Percentiles rank a stretch among this genome's conserved stretches.
Evolutionary conservation across 2,888 invertebrate genomes (phyloP).

Genomic region (Meta bourneti): DNA sequence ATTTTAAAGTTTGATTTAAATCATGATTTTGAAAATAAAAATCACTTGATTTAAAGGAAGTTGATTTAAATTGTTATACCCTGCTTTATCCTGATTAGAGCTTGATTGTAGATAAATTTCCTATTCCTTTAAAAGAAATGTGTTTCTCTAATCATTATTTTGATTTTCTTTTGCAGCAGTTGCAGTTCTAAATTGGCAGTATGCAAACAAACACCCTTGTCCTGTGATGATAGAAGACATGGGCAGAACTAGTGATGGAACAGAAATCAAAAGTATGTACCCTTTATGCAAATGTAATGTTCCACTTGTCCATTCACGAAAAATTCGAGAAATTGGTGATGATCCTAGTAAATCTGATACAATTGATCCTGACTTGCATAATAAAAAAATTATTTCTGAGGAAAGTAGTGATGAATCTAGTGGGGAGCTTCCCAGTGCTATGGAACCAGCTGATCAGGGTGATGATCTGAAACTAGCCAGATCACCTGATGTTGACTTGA

Average conservation of each 20-base stretch:
- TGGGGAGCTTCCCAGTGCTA: slow-evolving; percentile 56
- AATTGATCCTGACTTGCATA: slow-evolving; percentile 9
- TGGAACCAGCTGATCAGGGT: slow-evolving; percentile 31
- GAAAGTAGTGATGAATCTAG: slow-evolving; percentile 63
- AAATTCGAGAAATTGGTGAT: slow-evolving; percentile 58
- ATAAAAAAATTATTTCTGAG: slow-evolving; percentile 18
- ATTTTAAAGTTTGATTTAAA: no score
- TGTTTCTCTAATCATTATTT: no score
- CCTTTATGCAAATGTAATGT: slow-evolving; percentile 74
- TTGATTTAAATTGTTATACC: no score
- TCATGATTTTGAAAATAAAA: no score
- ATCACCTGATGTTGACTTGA: slow-evolving; percentile 54
- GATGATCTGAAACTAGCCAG: slow-evolving; percentile 17
- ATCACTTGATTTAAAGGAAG: no score
- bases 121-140: no score
- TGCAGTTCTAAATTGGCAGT: slow-evolving; percentile 78
- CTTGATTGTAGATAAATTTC: no score
- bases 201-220: slow-evolving; percentile 78
- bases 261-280: slow-evolving; percentile 77
- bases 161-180: slow-evolving; percentile 60
- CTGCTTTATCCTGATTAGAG: no score
- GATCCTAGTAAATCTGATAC: slow-evolving; percentile 3
- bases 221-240: slow-evolving; percentile 79
- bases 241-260: slow-evolving; percentile 76
- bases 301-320: slow-evolving; percentile 44